Percentiles rank a stretch among this genome's conserved stretches.
These are phyloP conservation scores for Hyles euphorbiae DNA, from an alignment of 1,140 invertebrate genomes.

Conservation along the genomic window DNA sequence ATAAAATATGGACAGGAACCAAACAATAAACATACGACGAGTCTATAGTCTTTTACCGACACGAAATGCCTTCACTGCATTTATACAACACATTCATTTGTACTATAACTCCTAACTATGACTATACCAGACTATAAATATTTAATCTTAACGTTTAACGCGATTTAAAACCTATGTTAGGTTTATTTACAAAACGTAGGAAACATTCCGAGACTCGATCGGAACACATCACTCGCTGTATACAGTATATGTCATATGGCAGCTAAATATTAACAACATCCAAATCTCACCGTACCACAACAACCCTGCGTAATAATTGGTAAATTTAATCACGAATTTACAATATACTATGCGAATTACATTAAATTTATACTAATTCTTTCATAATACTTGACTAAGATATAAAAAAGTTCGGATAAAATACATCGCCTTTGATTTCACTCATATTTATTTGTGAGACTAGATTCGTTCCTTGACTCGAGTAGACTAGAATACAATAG, in stretches of 20 bases:
- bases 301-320: slow-evolving; percentile 29
- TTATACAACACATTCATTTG: slow-evolving; percentile 20
- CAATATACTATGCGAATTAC: slow-evolving; percentile 25
- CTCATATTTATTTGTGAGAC: slow-evolving; percentile 18
- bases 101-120: slow-evolving; percentile 5
- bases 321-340: slow-evolving; percentile 15
- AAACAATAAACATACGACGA: slow-evolving; percentile 38
- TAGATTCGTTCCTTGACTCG: slow-evolving; percentile 33
- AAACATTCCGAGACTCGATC: neutral
- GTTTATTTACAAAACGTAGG: slow-evolving; percentile 6
- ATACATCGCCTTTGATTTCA: slow-evolving; percentile 16
- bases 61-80: slow-evolving; percentile 21
- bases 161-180: slow-evolving; percentile 11
- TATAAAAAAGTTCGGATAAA: slow-evolving; percentile 16
- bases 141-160: slow-evolving; percentile 12
- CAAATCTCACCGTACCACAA: slow-evolving; percentile 4
- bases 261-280: neutral
- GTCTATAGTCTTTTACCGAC: slow-evolving; percentile 35
- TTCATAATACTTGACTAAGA: slow-evolving; percentile 29
- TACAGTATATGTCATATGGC: neutral
- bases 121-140: slow-evolving; percentile 13
- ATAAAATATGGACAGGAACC: slow-evolving; percentile 38
- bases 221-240: no score
- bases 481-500: slow-evolving; percentile 55
- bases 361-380: slow-evolving; percentile 18